Conservation (phyloP, 2,888 invertebrate genomes). For the Sialis fuliginosa region DNA sequence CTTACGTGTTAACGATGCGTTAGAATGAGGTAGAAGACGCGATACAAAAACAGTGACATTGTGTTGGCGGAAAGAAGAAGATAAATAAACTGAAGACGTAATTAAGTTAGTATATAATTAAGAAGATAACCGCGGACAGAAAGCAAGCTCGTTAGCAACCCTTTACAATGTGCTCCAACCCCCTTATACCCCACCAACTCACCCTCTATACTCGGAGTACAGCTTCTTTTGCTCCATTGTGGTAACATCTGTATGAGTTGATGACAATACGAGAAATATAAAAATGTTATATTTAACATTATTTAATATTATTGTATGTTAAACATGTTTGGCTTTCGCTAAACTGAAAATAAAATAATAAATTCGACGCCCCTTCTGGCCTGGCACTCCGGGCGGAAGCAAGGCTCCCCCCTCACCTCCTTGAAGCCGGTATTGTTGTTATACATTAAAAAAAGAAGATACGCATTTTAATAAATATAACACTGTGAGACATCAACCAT, state of each 20-base stretch:
- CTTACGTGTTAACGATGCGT: too few species aligned
- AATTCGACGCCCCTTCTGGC: background rate
- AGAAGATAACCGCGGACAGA: constrained; percentile 4
- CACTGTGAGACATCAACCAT: too few species aligned
- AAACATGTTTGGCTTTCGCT: background rate
- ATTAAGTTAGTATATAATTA: constrained; percentile 6
- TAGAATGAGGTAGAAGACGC: too few species aligned
- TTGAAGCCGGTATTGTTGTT: too few species aligned
- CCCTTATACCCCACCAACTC: background rate
- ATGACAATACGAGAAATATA: too few species aligned
- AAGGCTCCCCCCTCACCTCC: too few species aligned
- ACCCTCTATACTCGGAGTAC: background rate
- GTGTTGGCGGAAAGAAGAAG: too few species aligned
- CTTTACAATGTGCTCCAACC: constrained; percentile 1
- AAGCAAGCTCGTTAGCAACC: constrained; percentile 3
- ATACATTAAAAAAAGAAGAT: too few species aligned
- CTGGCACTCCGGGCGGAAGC: too few species aligned
- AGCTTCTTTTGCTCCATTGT: background rate
- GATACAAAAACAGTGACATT: too few species aligned
- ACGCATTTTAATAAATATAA: too few species aligned
- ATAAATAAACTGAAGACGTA: background rate
- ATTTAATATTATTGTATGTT: background rate
- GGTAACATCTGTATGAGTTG: background rate
- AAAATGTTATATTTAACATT: background rate
- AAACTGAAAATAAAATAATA: background rate